Evolutionary conservation across 2,888 invertebrate species (phyloP).

Genomic region (Thera obeliscata): DNA sequence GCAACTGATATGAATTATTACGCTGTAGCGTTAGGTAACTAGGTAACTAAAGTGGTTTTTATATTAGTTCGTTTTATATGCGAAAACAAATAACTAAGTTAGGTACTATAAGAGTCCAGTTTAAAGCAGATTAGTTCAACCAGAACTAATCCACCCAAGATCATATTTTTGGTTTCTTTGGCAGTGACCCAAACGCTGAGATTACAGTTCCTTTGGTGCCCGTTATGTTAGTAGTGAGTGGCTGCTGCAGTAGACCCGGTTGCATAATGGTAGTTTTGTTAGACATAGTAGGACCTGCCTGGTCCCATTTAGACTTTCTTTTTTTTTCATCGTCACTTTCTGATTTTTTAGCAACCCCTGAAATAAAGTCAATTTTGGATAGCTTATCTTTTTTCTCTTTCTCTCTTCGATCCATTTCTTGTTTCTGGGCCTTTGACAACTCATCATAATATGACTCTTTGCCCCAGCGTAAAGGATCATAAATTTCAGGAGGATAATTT

Average conservation of each 20-base stretch:
- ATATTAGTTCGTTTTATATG: too few species aligned
- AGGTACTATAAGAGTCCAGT: constrained; percentile 1
- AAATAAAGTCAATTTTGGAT: constrained; percentile 93
- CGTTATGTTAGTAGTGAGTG: constrained; percentile 91
- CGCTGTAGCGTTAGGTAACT: too few species aligned
- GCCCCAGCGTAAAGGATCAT: constrained; percentile 96
- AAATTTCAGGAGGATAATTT: constrained; percentile 96
- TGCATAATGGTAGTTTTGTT: constrained; percentile 86
- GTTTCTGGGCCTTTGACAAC: constrained; percentile 93
- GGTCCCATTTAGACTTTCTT: constrained; percentile 97
- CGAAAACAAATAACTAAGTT: neutral
- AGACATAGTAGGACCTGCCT: constrained; percentile 88
- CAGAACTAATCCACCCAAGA: constrained; percentile 32
- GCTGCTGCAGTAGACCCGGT: constrained; percentile 88
- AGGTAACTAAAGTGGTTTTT: too few species aligned
- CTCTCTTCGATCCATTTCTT: constrained; percentile 96
- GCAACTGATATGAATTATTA: too few species aligned
- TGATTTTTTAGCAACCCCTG: constrained; percentile 88
- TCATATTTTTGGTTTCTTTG: constrained; percentile 89
- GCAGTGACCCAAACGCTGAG: constrained; percentile 95
- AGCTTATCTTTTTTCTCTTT: constrained; percentile 93
- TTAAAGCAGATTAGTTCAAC: constrained; percentile 27
- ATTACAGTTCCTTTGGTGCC: constrained; percentile 97
- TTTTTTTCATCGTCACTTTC: constrained; percentile 91
- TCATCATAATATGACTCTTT: constrained; percentile 97